phyloP scores from a whole-genome alignment of 2,888 invertebrate genomes.

The Sesamia inferens region DNA sequence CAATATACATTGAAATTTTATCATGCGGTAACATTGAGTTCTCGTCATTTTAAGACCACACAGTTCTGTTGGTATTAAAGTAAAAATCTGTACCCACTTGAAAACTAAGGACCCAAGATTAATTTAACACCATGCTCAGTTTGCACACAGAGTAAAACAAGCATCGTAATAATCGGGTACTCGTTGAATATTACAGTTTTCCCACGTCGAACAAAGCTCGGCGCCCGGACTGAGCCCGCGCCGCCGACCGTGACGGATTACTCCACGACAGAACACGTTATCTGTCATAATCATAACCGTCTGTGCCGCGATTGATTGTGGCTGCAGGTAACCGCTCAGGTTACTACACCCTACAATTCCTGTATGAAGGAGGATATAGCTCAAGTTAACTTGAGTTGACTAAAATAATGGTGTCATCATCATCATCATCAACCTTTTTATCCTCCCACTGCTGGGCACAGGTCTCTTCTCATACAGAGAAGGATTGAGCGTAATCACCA shows the following conservation, averaged over 20 bases:
- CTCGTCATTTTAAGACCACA: neutral
- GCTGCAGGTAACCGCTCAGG: slow-evolving; percentile 64
- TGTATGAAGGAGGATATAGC: neutral
- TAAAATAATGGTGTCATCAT: neutral
- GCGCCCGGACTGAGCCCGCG: slow-evolving; percentile 66
- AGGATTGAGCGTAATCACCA: no score
- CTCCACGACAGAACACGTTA: slow-evolving; percentile 78
- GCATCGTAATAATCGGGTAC: slow-evolving; percentile 34
- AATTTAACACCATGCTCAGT: slow-evolving; percentile 35
- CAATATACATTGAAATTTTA: slow-evolving; percentile 39
- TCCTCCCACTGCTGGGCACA: no score
- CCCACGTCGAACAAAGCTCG: slow-evolving; percentile 75
- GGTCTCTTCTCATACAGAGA: no score
- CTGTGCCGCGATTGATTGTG: slow-evolving; percentile 71
- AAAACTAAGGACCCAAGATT: slow-evolving; percentile 31
- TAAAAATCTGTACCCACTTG: neutral
- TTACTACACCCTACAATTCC: slow-evolving; percentile 42
- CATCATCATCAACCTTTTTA: neutral
- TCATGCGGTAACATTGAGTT: neutral
- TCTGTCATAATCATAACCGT: slow-evolving; percentile 75
- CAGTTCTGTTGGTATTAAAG: neutral
- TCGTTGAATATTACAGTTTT: slow-evolving; percentile 65
- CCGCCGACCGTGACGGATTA: slow-evolving; percentile 78
- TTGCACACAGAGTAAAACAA: slow-evolving; percentile 50
- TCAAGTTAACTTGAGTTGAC: neutral